These are phyloP conservation scores for Gymnocephalus cernua DNA, from an alignment of 2,113 vertebrate species.

Conservation along the genomic window DNA sequence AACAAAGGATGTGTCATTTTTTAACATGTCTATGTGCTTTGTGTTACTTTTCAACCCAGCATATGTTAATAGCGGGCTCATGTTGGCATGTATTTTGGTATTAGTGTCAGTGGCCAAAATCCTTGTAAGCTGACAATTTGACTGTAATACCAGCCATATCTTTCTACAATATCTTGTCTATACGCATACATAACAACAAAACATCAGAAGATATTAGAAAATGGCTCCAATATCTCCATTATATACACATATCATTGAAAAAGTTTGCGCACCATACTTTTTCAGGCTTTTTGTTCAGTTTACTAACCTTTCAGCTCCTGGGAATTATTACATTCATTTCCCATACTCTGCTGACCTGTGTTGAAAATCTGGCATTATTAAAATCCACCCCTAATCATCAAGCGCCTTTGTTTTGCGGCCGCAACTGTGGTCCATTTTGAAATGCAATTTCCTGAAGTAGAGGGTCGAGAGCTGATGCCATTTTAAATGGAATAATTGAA, in stretches of 20 bases:
- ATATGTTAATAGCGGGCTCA: slow-evolving; percentile 20
- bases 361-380: slow-evolving; percentile 70
- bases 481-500: slow-evolving; percentile 78
- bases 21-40: slow-evolving; percentile 47
- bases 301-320: slow-evolving; percentile 51
- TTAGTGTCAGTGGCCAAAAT: slow-evolving; percentile 37
- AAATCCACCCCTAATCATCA: slow-evolving; percentile 70
- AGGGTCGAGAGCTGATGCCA: slow-evolving; percentile 74
- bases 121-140: slow-evolving; percentile 27
- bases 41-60: slow-evolving; percentile 39
- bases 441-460: slow-evolving; percentile 78
- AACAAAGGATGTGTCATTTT: slow-evolving; percentile 58
- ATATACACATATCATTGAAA: slow-evolving; percentile 36
- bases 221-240: slow-evolving; percentile 10
- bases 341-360: slow-evolving; percentile 55
- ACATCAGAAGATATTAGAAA: slow-evolving; percentile 6
- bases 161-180: not conserved
- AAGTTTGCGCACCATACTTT: slow-evolving; percentile 24
- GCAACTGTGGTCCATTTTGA: slow-evolving; percentile 68
- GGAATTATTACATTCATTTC: slow-evolving; percentile 58
- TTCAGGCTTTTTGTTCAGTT: slow-evolving; percentile 47
- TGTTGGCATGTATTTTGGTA: slow-evolving; percentile 18
- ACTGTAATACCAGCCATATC: slow-evolving; percentile 7
- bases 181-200: slow-evolving; percentile 11
- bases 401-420: slow-evolving; percentile 67